A percentile compares a stretch with the other conserved stretches of the same genome.
Evolutionary conservation across 2,797 vertebrate genomes (phyloP).

Genomic region (Chrysolophus pictus): DNA sequence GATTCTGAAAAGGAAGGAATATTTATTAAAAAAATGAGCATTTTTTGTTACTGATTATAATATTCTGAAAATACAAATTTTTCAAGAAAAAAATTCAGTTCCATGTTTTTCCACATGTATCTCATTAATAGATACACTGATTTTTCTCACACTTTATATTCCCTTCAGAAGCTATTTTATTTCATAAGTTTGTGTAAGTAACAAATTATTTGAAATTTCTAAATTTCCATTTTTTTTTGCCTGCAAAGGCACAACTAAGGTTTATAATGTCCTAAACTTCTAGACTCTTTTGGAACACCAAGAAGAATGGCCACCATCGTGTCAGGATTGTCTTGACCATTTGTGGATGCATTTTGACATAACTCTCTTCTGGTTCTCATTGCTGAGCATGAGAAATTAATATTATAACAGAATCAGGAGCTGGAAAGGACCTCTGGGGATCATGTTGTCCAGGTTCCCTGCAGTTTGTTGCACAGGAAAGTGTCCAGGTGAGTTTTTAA

Average conservation of each 20-base stretch:
- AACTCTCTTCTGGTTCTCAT: neutral
- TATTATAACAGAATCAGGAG: neutral
- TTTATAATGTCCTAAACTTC: neutral
- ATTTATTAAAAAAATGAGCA: neutral
- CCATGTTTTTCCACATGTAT: neutral
- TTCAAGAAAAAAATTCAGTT: neutral
- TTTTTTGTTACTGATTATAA: neutral
- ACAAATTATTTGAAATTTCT: neutral
- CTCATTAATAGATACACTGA: neutral
- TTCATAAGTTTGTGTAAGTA: neutral
- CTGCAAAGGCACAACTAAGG: neutral
- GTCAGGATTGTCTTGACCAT: neutral
- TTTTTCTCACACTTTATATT: neutral
- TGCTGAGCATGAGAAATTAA: neutral
- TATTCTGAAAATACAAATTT: neutral
- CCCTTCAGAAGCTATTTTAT: neutral
- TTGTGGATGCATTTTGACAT: neutral
- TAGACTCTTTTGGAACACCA: neutral
- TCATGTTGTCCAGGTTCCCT: no score
- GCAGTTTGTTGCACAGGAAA: no score
- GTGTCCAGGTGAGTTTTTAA: no score
- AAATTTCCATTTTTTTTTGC: neutral
- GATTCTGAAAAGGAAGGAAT: neutral
- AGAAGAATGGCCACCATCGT: neutral
- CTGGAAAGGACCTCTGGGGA: no score